Evolutionary conservation across 2,888 invertebrate genomes (phyloP), one percentile per base, ranked within the genome.

Genomic region (Acleris holmiana): DNA sequence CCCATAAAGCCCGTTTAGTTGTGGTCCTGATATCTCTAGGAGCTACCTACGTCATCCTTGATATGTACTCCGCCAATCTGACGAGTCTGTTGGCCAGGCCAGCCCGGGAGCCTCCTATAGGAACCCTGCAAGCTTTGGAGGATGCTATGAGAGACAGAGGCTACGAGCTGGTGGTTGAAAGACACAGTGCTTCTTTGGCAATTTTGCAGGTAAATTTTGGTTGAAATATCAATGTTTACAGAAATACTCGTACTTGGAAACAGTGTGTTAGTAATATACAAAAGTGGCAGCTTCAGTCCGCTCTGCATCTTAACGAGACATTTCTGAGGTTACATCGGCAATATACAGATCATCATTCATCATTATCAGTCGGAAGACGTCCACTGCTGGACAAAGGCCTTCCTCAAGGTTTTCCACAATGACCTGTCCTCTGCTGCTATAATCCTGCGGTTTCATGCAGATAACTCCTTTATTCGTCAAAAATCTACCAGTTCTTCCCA

Each of bases 1-100:
- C 94, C 1, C 93, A 94, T 76, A 95, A 95, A 73, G 94, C 95
- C 0, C 93, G 96, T 54, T 93, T 96, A 50, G 93, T 96, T n/a
- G 93, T 94, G 15, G 94, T 95, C 29, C 84, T 96, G 3, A 93
- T 96, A 53, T 95, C 95, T 57, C 91, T 96, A n/a, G 95, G 95
- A 29, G 95, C 95, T 1, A 96, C 96, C 0, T 96, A 96, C 79
- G 96, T 96, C 4, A 94, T 96, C 55, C 95, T 95, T 0, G 96
- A 96, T 80, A 95, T 96, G 93, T 96, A 96, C 79, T 96, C 96
- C 0, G 96, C 96, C 0, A 96, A 96, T 82, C 83, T 96, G 68
- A 96, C 96, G 10, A 96, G 96, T 3, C 88, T 96, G 23, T 91
- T 96, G 64, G 96, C 96, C 0, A 91, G 94, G 56, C 96, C 96